A percentile compares a stretch with the other conserved stretches of the same genome.
phyloP scores from a whole-genome alignment of 1,140 invertebrate species.

The Conopomorpha cramerella region DNA sequence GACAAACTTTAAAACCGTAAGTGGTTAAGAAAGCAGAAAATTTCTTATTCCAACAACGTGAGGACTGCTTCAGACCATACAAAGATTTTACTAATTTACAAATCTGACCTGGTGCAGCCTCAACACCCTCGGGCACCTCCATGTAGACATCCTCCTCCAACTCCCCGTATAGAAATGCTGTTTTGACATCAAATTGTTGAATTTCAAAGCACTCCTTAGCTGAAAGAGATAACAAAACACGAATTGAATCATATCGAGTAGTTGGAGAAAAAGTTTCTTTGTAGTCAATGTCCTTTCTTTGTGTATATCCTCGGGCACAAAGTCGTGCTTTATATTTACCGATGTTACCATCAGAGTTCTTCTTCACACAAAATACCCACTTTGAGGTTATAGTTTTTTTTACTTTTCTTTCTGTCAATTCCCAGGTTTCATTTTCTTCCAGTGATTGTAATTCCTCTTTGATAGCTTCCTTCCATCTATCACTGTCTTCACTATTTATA shows the following conservation, averaged over 20 bases:
- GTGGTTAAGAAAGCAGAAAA: constrained; percentile 9
- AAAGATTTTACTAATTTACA: constrained; percentile 8
- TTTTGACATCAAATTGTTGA: constrained; percentile 39
- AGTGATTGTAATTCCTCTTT: constrained; percentile 14
- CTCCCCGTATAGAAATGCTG: constrained; percentile 35
- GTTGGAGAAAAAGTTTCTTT: constrained; percentile 40
- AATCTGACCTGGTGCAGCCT: no score
- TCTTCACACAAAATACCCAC: constrained; percentile 15
- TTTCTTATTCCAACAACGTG: constrained; percentile 15
- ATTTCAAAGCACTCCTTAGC: constrained; percentile 18
- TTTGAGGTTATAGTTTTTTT: constrained; percentile 10
- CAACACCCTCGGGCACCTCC: constrained; percentile 16
- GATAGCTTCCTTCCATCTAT: constrained; percentile 12
- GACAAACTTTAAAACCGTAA: constrained; percentile 9
- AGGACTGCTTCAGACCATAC: constrained; percentile 14
- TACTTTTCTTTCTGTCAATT: constrained; percentile 3
- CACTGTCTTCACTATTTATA: constrained; percentile 6
- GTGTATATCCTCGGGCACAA: constrained; percentile 9
- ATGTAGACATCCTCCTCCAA: constrained; percentile 29
- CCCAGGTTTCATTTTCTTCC: constrained; percentile 16
- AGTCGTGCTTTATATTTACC: constrained; percentile 9
- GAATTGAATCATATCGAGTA: constrained; percentile 17
- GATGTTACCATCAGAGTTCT: constrained; percentile 9
- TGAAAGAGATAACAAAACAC: constrained; percentile 28
- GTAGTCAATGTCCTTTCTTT: constrained; percentile 31